A percentile compares a stretch with the other conserved stretches of the same genome.
phyloP scores from a whole-genome alignment of 2,797 vertebrate genomes.

The Lacerta viridis region DNA sequence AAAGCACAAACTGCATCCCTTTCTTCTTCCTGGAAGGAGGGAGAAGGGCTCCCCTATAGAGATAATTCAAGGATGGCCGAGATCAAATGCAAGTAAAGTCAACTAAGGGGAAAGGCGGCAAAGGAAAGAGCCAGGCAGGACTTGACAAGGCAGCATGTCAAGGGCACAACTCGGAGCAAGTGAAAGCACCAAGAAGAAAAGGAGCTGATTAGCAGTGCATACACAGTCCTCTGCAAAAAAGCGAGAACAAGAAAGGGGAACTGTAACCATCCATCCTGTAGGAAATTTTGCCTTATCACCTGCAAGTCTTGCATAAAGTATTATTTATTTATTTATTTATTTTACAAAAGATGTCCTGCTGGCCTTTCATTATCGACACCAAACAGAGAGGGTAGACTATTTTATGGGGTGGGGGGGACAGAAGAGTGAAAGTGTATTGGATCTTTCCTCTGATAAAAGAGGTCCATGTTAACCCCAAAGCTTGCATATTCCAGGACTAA shows the following conservation, averaged over 20 bases:
- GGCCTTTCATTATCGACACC: neutral
- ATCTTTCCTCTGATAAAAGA: neutral
- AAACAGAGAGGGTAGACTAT: neutral
- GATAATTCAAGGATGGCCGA: slow-evolving; percentile 27
- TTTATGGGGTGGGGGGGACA: neutral
- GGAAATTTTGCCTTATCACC: neutral
- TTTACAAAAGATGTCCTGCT: neutral
- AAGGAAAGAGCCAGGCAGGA: neutral
- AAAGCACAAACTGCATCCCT: slow-evolving; percentile 25
- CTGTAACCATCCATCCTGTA: neutral
- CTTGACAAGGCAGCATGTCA: slow-evolving; percentile 14
- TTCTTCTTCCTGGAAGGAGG: slow-evolving; percentile 30
- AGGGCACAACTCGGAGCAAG: neutral
- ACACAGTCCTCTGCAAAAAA: neutral
- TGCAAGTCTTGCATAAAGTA: neutral
- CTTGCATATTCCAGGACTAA: neutral
- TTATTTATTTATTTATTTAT: too few relatives aligned
- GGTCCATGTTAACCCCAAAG: neutral
- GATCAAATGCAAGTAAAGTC: slow-evolving; percentile 25
- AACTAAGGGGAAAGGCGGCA: neutral
- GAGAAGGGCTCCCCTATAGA: slow-evolving; percentile 1
- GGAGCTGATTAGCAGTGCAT: neutral
- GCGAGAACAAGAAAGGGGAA: neutral
- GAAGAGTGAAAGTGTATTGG: neutral
- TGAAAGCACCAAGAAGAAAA: neutral